Percentiles rank a stretch among this genome's conserved stretches.
phyloP scores from a whole-genome alignment of 2,888 invertebrate species.

The Chloroclysta siterata region DNA sequence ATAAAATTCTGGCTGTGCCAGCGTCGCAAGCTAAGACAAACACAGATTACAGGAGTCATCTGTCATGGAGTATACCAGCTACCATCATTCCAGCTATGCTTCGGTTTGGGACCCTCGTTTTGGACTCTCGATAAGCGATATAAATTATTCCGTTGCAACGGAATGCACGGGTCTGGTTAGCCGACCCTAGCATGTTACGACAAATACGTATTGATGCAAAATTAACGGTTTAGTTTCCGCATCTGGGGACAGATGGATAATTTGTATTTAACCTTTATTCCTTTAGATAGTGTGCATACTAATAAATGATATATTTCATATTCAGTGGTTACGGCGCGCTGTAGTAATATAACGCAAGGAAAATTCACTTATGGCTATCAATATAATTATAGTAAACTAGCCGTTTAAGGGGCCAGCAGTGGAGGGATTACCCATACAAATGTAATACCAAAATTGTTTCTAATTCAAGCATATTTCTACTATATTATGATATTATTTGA shows the following conservation, averaged over 20 bases:
- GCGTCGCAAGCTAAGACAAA: too few relatives aligned
- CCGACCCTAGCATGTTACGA: constrained; percentile 26
- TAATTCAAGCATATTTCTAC: too few relatives aligned
- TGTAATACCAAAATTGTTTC: too few relatives aligned
- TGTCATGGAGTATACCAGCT: constrained; percentile 8
- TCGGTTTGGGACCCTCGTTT: constrained; percentile 27
- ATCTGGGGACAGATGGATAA: constrained; percentile 37
- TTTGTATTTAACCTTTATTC: constrained; percentile 19
- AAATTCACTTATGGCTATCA: too few relatives aligned
- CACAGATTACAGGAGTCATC: background rate
- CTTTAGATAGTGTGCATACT: background rate
- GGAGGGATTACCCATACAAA: too few relatives aligned
- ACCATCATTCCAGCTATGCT: background rate
- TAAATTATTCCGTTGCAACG: constrained; percentile 40
- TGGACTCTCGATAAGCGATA: constrained; percentile 27
- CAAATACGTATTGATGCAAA: constrained; percentile 30
- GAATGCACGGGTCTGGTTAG: constrained; percentile 32
- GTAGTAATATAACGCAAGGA: too few relatives aligned
- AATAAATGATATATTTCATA: too few relatives aligned
- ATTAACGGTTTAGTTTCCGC: constrained; percentile 26
- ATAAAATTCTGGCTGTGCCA: too few relatives aligned
- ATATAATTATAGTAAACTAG: too few relatives aligned
- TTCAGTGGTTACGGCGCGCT: too few relatives aligned
- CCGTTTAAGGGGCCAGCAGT: too few relatives aligned
- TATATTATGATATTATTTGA: too few relatives aligned